Evolutionary conservation across 2,888 invertebrate genomes (phyloP).

Genomic region (Hecatera dysodea): DNA sequence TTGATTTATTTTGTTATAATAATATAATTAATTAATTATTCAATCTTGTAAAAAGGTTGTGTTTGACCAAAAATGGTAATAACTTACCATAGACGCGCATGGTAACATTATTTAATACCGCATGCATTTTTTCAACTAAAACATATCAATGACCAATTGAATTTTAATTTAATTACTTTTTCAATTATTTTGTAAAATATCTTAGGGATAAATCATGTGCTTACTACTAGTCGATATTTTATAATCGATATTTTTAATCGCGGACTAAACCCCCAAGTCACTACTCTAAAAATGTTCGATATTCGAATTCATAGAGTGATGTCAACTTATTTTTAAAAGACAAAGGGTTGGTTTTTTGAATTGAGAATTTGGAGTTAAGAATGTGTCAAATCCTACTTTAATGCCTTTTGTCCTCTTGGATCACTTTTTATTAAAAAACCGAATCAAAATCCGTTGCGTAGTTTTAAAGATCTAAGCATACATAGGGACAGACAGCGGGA

Average conservation of each 20-base stretch:
- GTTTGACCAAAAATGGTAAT: constrained; percentile 67
- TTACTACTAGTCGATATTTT: constrained; percentile 65
- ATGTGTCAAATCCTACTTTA: not conserved
- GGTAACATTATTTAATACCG: constrained; percentile 61
- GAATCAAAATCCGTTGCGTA: too few relatives aligned
- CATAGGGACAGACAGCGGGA: too few relatives aligned
- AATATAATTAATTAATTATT: constrained; percentile 19
- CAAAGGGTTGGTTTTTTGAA: not conserved
- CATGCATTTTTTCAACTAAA: constrained; percentile 67
- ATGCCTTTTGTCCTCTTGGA: too few relatives aligned
- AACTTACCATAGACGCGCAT: constrained; percentile 67
- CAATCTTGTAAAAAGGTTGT: constrained; percentile 54
- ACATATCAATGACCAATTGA: constrained; percentile 61
- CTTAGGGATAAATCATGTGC: constrained; percentile 53
- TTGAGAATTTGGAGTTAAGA: not conserved
- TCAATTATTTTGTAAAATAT: constrained; percentile 44
- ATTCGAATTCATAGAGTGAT: constrained; percentile 44
- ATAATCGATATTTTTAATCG: constrained; percentile 46
- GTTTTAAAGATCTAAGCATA: too few relatives aligned
- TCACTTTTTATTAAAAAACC: too few relatives aligned
- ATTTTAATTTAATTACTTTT: constrained; percentile 37
- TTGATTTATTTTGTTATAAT: constrained; percentile 42
- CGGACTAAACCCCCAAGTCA: constrained; percentile 34
- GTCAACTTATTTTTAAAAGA: constrained; percentile 3
- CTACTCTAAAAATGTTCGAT: constrained; percentile 49